Percentiles rank a stretch among this genome's conserved stretches.
These are phyloP conservation scores for Onchidella celtica DNA, from an alignment of 2,888 invertebrate genomes.

Conservation along the genomic window DNA sequence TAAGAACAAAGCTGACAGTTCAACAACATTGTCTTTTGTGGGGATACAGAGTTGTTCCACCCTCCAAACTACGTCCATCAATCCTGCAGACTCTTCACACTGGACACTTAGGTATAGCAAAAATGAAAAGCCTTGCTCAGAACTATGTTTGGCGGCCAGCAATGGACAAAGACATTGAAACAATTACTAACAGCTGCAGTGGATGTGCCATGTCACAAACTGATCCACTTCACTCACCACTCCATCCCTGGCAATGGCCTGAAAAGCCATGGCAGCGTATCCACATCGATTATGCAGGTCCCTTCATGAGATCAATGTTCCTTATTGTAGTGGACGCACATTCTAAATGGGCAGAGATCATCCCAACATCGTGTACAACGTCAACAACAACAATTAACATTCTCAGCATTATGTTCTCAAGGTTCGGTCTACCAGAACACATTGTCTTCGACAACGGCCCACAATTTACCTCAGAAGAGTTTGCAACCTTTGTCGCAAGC, in stretches of 20 bases:
- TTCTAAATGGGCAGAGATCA: neutral
- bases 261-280: conserved; percentile 53
- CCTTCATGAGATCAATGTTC: neutral
- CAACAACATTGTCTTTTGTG: neutral
- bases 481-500: conserved; percentile 48
- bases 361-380: neutral
- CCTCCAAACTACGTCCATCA: neutral
- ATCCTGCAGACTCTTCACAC: conserved; percentile 44
- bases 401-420: neutral
- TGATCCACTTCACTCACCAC: conserved; percentile 53
- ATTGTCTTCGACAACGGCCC: conserved; percentile 57
- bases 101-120: conserved; percentile 51
- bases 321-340: neutral
- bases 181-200: neutral
- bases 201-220: conserved; percentile 48
- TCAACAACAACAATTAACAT: neutral
- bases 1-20: neutral
- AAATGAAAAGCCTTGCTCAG: conserved; percentile 42
- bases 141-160: conserved; percentile 31
- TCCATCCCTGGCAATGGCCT: conserved; percentile 62
- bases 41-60: neutral
- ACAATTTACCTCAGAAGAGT: conserved; percentile 35
- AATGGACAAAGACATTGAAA: neutral
- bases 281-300: conserved; percentile 66
- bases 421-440: conserved; percentile 32